phyloP scores from a whole-genome alignment of 2,113 vertebrate genomes.

The Vanacampus margaritifer region DNA sequence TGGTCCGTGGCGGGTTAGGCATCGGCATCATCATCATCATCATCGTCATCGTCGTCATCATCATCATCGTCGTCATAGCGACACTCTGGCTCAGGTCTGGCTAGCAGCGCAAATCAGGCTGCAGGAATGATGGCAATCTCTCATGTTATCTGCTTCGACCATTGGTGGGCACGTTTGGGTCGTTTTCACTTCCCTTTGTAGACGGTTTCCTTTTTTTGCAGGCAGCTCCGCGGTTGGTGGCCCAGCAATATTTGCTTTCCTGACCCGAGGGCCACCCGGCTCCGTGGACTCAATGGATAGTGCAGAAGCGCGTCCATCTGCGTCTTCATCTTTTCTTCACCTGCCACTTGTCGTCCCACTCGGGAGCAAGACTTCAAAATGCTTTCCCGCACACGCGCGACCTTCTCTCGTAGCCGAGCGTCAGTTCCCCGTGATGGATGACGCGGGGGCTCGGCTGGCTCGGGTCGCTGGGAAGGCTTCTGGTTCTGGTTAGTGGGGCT shows the following conservation, averaged over 20 bases:
- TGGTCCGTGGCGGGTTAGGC: no score
- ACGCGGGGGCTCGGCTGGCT: slow-evolving; percentile 51
- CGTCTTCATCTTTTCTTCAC: slow-evolving; percentile 61
- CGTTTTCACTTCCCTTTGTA: no score
- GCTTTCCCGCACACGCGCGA: slow-evolving; percentile 25
- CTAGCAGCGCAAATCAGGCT: no score
- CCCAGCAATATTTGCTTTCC: slow-evolving; percentile 16
- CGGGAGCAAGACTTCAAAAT: slow-evolving; percentile 54
- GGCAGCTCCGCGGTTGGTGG: background rate
- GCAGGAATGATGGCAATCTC: no score
- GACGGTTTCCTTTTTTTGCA: background rate
- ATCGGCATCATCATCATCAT: no score
- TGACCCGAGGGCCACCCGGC: no score
- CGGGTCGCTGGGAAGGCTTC: slow-evolving; percentile 75
- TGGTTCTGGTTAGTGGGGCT: slow-evolving; percentile 80
- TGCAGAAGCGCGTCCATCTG: slow-evolving; percentile 57
- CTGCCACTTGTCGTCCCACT: slow-evolving; percentile 55
- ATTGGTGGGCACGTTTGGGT: no score
- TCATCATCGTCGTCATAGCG: no score
- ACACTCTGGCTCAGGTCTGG: no score
- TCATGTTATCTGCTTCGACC: no score
- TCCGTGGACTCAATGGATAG: background rate
- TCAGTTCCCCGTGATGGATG: slow-evolving; percentile 76
- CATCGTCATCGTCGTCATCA: no score
- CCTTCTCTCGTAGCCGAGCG: slow-evolving; percentile 48